phyloP scores from a whole-genome alignment of 2,113 vertebrate genomes.

The Indicator indicator region DNA sequence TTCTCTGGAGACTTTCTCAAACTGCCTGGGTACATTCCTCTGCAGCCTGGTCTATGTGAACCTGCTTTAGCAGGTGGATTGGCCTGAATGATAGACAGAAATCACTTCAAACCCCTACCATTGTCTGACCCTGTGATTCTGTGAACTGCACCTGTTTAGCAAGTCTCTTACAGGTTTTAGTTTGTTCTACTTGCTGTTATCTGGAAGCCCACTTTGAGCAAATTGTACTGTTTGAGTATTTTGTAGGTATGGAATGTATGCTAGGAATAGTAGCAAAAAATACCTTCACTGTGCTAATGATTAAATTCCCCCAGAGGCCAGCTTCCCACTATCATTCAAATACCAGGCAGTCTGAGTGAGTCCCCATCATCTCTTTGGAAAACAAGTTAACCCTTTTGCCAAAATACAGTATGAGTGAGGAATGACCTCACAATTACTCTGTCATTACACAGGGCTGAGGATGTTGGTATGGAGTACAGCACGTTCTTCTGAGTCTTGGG shows the following conservation, averaged over 20 bases:
- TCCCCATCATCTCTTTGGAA: not conserved
- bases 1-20: too few species aligned
- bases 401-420: not conserved
- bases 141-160: not conserved
- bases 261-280: conserved; percentile 16
- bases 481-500: not conserved
- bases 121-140: too few species aligned
- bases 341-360: conserved; percentile 10
- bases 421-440: not conserved
- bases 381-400: not conserved
- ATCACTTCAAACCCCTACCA: too few species aligned
- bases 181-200: not conserved
- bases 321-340: conserved; percentile 15
- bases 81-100: too few species aligned
- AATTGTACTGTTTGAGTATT: not conserved
- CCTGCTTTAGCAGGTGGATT: too few species aligned
- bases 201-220: not conserved
- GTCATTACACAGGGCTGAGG: accelerated
- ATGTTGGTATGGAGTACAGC: not conserved
- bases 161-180: not conserved
- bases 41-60: too few species aligned
- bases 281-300: conserved; percentile 13
- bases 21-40: too few species aligned
- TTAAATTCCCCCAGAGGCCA: conserved; percentile 3
- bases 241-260: not conserved